Evolutionary conservation across 2,797 vertebrate species (phyloP), one percentile per base, ranked within the genome.

Genomic region (Limnodromus scolopaceus): DNA sequence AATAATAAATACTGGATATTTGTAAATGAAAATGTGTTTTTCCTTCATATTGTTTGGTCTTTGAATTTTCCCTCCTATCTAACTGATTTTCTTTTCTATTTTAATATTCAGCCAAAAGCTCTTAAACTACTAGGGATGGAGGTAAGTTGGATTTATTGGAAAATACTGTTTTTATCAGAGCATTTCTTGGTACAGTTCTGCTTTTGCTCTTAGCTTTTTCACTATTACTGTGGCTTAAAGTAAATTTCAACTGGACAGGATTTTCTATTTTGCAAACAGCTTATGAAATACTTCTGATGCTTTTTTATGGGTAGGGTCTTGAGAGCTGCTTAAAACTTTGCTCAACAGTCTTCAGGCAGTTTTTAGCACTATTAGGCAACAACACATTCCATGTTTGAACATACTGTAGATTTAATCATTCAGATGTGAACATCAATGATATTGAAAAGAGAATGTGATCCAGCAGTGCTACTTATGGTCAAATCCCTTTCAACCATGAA

Each of bases 61-160:
- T 89, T 74, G 16, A 57, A n/a, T 82, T 87, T 89, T 81, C 25
- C 43, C 11, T 86, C 32, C 18, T 4, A 84, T 72, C 60, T 84
- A 54, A 96, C 46, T 82, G 19, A 53, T 83, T 78, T 92, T 77
- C 32, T 94, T 75, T 82, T 87, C 34, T 83, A 11, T 84, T 92
- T 94, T 82, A 49, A 74, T 74, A 74, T 87, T 95, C 97, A 99
- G 99, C 99, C 99, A 46, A 99, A 99, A 98, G 99, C 99, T 84
- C 98, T 99, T 75, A 99, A 99, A 96, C 99, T 99, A 84, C 98
- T 99, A 45, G 99, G 99, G 91, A 99, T 99, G 99, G 99, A 99
- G 98, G 99, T 99, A 97, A 96, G 98, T 84, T 87, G 43, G 25
- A 38, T 68, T 78, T 91, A 30, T 85, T 81, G 24, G 86, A 53